Evolutionary conservation across 2,113 vertebrate species (phyloP).

Genomic region (Sander lucioperca): DNA sequence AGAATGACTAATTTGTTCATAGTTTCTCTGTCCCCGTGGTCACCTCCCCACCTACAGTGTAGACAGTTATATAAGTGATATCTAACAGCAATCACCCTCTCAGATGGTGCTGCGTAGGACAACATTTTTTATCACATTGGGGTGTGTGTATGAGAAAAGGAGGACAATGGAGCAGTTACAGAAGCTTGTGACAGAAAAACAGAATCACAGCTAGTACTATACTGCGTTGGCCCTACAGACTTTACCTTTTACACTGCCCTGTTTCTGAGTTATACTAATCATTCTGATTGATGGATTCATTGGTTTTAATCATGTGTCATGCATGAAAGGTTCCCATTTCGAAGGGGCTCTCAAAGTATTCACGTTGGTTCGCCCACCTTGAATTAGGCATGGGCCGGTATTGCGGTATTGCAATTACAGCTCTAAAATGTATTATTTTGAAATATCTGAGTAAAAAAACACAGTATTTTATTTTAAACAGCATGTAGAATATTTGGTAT

Average conservation of each 20-base stretch:
- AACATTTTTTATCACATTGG: constrained; percentile 18
- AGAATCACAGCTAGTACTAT: neutral
- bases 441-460: too few species aligned
- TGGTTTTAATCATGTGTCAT: neutral
- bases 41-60: constrained; percentile 29
- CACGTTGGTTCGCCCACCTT: too few species aligned
- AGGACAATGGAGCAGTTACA: neutral
- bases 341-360: too few species aligned
- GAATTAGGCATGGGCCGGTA: too few species aligned
- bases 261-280: neutral
- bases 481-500: too few species aligned
- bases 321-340: neutral
- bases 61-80: constrained; percentile 45
- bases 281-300: too few species aligned
- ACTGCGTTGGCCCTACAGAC: neutral
- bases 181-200: constrained; percentile 2
- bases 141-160: constrained; percentile 6
- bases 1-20: constrained; percentile 38
- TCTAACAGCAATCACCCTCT: constrained; percentile 25
- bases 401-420: too few species aligned
- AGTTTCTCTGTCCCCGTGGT: constrained; percentile 25
- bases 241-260: neutral
- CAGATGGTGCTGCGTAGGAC: constrained; percentile 48
- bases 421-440: too few species aligned
- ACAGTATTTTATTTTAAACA: too few species aligned